phyloP scores from a whole-genome alignment of 2,797 vertebrate species.

The Hoplostethus mediterraneus region DNA sequence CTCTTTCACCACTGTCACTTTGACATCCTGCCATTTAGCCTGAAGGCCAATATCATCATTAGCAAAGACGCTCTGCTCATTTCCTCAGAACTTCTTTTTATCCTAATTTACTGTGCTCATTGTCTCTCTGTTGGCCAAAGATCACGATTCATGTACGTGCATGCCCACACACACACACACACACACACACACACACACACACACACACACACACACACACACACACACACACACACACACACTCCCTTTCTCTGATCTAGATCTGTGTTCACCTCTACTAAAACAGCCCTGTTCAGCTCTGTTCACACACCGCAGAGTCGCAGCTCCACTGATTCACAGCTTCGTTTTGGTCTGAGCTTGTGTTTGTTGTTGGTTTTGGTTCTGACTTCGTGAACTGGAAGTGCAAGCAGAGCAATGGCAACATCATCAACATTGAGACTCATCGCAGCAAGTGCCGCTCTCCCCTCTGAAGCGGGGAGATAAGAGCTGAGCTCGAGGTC shows the following conservation, averaged over 20 bases:
- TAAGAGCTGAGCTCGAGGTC: constrained; percentile 69
- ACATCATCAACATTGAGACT: constrained; percentile 30
- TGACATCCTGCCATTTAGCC: constrained; percentile 58
- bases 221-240: constrained; percentile 15
- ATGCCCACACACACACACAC: constrained; percentile 10
- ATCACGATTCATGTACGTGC: constrained; percentile 16
- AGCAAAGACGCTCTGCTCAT: constrained; percentile 38
- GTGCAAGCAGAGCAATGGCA: constrained; percentile 54
- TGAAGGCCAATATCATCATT: constrained; percentile 44
- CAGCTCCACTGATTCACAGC: constrained; percentile 69
- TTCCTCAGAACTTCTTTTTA: constrained; percentile 60
- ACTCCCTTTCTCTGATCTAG: constrained; percentile 23
- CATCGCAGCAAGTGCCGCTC: constrained; percentile 27
- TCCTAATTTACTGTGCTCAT: constrained; percentile 57
- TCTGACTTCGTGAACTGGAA: constrained; percentile 65
- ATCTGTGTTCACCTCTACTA: constrained; percentile 48
- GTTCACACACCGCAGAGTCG: constrained; percentile 47
- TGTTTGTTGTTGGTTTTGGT: constrained; percentile 63
- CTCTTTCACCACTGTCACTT: constrained; percentile 50
- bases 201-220: constrained; percentile 8
- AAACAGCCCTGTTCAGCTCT: constrained; percentile 72
- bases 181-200: constrained; percentile 4
- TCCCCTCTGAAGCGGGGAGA: constrained; percentile 65
- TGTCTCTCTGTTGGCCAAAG: constrained; percentile 34
- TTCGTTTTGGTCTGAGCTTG: constrained; percentile 56